These are phyloP conservation scores for Chrysochloris asiatica DNA, from an alignment of 2,113 vertebrate species.

Conservation along the genomic window DNA sequence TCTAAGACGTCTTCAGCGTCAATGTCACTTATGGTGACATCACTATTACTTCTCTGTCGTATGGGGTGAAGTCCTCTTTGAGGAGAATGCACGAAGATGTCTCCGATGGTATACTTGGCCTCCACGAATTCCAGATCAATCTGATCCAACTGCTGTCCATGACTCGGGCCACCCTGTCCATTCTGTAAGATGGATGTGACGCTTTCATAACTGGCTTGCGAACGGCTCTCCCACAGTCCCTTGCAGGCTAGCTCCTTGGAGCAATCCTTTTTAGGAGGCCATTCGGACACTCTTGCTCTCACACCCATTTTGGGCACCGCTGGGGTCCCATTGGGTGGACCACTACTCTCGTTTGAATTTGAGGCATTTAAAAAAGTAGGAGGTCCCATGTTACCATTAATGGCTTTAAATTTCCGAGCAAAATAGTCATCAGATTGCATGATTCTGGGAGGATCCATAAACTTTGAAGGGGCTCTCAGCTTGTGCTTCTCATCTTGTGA, in stretches of 20 bases:
- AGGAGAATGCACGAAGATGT: conserved; percentile 92
- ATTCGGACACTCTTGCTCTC: conserved; percentile 95
- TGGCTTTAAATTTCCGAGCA: conserved; percentile 93
- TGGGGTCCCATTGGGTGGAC: conserved; percentile 92
- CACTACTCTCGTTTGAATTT: conserved; percentile 85
- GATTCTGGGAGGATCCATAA: conserved; percentile 87
- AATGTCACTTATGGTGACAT: conserved; percentile 98
- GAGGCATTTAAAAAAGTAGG: conserved; percentile 85
- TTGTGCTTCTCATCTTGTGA: conserved; percentile 88
- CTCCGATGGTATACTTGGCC: conserved; percentile 88
- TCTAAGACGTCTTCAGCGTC: conserved; percentile 95
- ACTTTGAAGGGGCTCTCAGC: conserved; percentile 87
- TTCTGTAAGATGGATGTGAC: conserved; percentile 89
- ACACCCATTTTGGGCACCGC: conserved; percentile 98
- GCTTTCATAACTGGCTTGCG: conserved; percentile 88
- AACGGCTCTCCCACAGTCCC: conserved; percentile 89
- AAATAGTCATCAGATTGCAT: conserved; percentile 98
- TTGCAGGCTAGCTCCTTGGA: conserved; percentile 84
- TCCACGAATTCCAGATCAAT: conserved; percentile 90
- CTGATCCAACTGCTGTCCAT: conserved; percentile 86
- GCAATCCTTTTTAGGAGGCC: conserved; percentile 95
- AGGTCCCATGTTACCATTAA: conserved; percentile 92
- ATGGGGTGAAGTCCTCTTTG: conserved; percentile 94
- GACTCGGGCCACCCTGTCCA: conserved; percentile 89
- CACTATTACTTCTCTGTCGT: conserved; percentile 96